Evolutionary conservation across 2,113 vertebrate genomes (phyloP), one percentile per base, ranked within the genome.

Genomic region (Urocynchramus pylzowi): DNA sequence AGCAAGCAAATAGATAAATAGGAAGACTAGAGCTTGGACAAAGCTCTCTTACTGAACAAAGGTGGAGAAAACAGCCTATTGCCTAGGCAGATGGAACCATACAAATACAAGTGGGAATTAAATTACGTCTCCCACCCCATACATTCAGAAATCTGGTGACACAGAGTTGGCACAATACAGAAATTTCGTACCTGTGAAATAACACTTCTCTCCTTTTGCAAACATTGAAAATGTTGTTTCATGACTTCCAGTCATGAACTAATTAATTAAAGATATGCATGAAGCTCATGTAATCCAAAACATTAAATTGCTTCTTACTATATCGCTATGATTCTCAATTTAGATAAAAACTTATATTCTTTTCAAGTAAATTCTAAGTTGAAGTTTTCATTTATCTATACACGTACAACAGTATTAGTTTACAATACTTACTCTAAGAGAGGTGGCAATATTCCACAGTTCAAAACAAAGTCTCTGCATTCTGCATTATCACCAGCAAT

Each of bases 401-500:
- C 3, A 13, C 9, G 2, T 14, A 57, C 31, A 67, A 41, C 44
- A 57, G 28, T 41, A 92, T 27, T 61, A 60, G 41, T 41, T 65
- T 73, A 89, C 49, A 95, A 37, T 95, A 99, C 99, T 98, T 98
- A 99, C 99, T 99, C 98, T 94, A 99, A 98, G 75, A 99, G 98
- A 49, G 98, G 99, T 20, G 99, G 98, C 75, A 99, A 98, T 96
- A 99, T 99, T 92, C 98, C 98, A 97, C 99, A 99, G 97, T 98
- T 99, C 90, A 99, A 98, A 85, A 99, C 99, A 63, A 99, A 99
- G 97, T 99, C 99, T 98, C 99, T 98, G 97, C 99, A 99, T 96
- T 99, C 99, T 65, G 99, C 99, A 80, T 99, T 99, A 96, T 99
- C 99, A 94, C 99, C 99, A 71, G 99, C 99, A 89, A 99, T 99